Base-by-base conservation (phyloP, 2,888 invertebrate genomes). In the Arenicola marina region DNA sequence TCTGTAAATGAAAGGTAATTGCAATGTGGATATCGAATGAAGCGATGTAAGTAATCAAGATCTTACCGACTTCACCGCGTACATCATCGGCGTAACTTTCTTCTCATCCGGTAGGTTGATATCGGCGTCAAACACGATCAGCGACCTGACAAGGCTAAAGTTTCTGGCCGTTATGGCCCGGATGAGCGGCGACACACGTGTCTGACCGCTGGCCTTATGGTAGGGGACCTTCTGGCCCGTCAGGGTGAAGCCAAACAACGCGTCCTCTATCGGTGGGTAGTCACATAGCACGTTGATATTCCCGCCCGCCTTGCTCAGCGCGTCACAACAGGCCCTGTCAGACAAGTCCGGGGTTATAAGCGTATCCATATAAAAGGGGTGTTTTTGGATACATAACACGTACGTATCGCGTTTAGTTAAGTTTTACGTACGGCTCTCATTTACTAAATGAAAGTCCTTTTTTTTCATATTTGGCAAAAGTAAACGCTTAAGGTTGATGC, bases 11-110 rank as follows among this genome's bases (percentile, higher is more conserved):
- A n/a, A n/a, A n/a, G n/a, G n/a, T n/a, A n/a, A n/a, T n/a, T n/a
- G n/a, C n/a, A n/a, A n/a, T n/a, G n/a, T n/a, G n/a, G n/a, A n/a
- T n/a, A n/a, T n/a, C n/a, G n/a, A n/a, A n/a, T n/a, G n/a, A n/a
- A n/a, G n/a, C n/a, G n/a, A n/a, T n/a, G n/a, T n/a, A n/a, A n/a
- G n/a, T n/a, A n/a, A n/a, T n/a, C n/a, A 4, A 31, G 2, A 24
- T 59, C 75, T 66, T 72, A 83, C 84, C 77, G 77, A 70, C 70
- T 74, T 74, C 15, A 83, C 82, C 51, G 84, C 84, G 73, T 84
- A 80, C 83, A 84, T 84, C 38, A 85, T 68, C 15, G 84, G 82
- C 18, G 83, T 83, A n/a, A 77, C 64, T 7, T 79, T 78, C 26
- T 74, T 63, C 55, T 75, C 77, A 71, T 84, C 84, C 11, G 79